Evolutionary conservation across 2,797 vertebrate species (phyloP).

Genomic region (Orestias chungarensis): DNA sequence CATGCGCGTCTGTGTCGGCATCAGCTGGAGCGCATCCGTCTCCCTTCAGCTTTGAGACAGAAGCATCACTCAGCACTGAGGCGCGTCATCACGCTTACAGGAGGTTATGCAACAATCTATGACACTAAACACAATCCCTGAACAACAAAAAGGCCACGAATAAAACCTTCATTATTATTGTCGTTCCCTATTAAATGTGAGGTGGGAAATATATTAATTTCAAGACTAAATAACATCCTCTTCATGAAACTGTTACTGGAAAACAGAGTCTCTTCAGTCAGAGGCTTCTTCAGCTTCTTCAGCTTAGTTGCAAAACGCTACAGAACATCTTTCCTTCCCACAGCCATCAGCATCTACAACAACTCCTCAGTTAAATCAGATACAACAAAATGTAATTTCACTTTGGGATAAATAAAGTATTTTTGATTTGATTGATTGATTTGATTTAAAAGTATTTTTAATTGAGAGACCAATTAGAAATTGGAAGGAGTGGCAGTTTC

Average conservation of each 20-base stretch:
- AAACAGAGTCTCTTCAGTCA: too few relatives aligned
- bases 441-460: too few relatives aligned
- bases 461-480: background rate
- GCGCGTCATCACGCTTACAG: conserved; percentile 10
- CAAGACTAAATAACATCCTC: too few relatives aligned
- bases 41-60: background rate
- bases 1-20: background rate
- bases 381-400: too few relatives aligned
- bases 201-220: background rate
- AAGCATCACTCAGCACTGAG: conserved; percentile 3
- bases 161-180: background rate
- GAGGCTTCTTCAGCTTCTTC: too few relatives aligned
- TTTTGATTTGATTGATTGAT: too few relatives aligned
- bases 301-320: too few relatives aligned
- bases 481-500: background rate
- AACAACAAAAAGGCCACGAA: background rate
- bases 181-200: background rate
- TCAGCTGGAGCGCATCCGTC: background rate
- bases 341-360: too few relatives aligned
- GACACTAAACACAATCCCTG: conserved; percentile 19
- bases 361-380: too few relatives aligned
- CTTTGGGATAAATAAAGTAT: too few relatives aligned
- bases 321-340: too few relatives aligned
- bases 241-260: too few relatives aligned
- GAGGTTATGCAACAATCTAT: conserved; percentile 49